Conservation (phyloP, 2,888 invertebrate genomes). For the Ormyrus nitidulus region DNA sequence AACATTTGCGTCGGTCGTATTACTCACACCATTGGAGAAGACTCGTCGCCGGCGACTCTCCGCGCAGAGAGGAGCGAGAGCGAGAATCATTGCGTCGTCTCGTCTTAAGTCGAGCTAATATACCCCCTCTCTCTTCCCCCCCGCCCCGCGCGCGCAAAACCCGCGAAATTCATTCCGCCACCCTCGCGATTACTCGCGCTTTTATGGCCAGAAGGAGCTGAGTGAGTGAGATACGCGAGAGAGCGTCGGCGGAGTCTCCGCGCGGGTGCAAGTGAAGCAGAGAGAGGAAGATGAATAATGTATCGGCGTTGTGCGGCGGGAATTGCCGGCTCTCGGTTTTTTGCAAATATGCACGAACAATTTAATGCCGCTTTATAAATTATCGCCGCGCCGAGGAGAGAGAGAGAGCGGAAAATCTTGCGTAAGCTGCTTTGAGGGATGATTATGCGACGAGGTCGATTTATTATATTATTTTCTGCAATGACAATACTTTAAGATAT, state of each 20-base stretch:
- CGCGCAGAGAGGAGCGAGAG: no score
- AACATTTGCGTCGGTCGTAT: neutral
- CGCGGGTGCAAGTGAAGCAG: conserved; percentile 58
- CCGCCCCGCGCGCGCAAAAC: conserved; percentile 17
- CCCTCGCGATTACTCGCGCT: conserved; percentile 54
- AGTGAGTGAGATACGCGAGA: conserved; percentile 24
- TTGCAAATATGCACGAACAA: conserved; percentile 65
- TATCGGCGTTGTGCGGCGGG: conserved; percentile 7
- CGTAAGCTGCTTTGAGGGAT: neutral
- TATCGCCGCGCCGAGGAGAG: conserved; percentile 39
- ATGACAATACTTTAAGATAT: no score
- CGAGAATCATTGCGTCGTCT: conserved; percentile 59
- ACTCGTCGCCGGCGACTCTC: no score
- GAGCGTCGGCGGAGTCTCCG: neutral
- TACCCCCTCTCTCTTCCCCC: conserved; percentile 62
- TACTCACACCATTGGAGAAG: conserved; percentile 18
- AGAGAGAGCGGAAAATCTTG: neutral
- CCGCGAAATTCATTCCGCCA: conserved; percentile 55
- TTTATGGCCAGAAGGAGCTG: conserved; percentile 41
- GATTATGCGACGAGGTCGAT: no score
- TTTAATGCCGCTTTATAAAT: conserved; percentile 74
- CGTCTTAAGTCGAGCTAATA: conserved; percentile 76
- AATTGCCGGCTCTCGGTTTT: neutral
- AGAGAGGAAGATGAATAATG: conserved; percentile 58
- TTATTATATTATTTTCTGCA: no score